Evolutionary conservation across 1,140 invertebrate species (phyloP).

Genomic region (Proctacanthus coquilletti): DNA sequence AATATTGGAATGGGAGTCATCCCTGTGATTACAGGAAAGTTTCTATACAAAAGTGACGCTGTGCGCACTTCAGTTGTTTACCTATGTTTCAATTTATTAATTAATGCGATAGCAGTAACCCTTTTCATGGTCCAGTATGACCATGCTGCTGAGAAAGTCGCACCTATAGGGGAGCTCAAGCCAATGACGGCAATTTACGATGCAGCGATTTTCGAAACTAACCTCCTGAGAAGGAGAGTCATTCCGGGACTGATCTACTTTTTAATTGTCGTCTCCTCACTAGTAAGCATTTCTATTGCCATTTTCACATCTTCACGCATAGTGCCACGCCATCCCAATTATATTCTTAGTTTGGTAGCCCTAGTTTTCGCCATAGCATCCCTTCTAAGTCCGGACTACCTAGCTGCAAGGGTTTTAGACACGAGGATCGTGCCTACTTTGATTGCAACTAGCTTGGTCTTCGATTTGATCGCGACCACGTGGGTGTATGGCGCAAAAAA

Average conservation of each 20-base stretch:
- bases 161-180: constrained; percentile 20
- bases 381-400: constrained; percentile 20
- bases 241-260: constrained; percentile 20
- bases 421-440: constrained; percentile 24
- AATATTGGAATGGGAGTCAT: constrained; percentile 25
- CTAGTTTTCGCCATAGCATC: constrained; percentile 22
- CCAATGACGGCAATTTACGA: constrained; percentile 22
- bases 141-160: constrained; percentile 5
- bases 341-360: constrained; percentile 24
- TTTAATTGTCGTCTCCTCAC: constrained; percentile 18
- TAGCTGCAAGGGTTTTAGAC: constrained; percentile 23
- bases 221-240: constrained; percentile 12
- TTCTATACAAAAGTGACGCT: constrained; percentile 28
- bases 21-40: constrained; percentile 28
- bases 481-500: constrained; percentile 30
- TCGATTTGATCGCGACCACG: constrained; percentile 24
- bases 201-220: constrained; percentile 7
- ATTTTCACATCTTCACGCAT: constrained; percentile 24
- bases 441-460: constrained; percentile 21
- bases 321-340: constrained; percentile 23
- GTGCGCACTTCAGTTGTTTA: constrained; percentile 27
- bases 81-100: constrained; percentile 26
- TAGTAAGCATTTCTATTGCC: constrained; percentile 21
- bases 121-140: constrained; percentile 29
- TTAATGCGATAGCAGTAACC: constrained; percentile 26